These are phyloP conservation scores for Cephalophus harveyi DNA, from an alignment of 2,113 vertebrate species.

Conservation along the genomic window DNA sequence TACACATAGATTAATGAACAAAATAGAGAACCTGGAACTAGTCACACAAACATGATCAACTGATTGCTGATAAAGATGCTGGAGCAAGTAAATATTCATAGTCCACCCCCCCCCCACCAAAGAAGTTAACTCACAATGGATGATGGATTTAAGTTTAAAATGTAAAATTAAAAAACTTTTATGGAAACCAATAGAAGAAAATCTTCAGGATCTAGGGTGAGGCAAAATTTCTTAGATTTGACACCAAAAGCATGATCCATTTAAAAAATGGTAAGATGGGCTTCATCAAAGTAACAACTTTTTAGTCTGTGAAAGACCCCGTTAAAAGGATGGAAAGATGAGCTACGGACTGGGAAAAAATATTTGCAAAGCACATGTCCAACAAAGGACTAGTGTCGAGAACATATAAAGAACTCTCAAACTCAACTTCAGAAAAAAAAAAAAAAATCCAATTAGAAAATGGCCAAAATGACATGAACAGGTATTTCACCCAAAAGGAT, in stretches of 20 bases:
- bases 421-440: background rate
- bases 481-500: background rate
- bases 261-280: background rate
- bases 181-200: background rate
- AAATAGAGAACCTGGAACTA: background rate
- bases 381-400: background rate
- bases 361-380: background rate
- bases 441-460: background rate
- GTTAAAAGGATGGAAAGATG: background rate
- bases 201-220: background rate
- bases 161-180: background rate
- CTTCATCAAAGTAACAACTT: background rate
- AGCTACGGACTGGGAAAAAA: background rate
- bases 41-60: background rate
- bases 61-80: background rate
- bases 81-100: background rate
- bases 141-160: background rate
- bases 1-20: background rate
- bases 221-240: background rate
- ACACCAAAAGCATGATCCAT: background rate
- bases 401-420: background rate
- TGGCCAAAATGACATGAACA: background rate
- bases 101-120: background rate
- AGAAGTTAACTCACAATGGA: background rate
- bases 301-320: background rate